Conservation (phyloP, 2,113 vertebrate species). For the Corapipo altera region DNA sequence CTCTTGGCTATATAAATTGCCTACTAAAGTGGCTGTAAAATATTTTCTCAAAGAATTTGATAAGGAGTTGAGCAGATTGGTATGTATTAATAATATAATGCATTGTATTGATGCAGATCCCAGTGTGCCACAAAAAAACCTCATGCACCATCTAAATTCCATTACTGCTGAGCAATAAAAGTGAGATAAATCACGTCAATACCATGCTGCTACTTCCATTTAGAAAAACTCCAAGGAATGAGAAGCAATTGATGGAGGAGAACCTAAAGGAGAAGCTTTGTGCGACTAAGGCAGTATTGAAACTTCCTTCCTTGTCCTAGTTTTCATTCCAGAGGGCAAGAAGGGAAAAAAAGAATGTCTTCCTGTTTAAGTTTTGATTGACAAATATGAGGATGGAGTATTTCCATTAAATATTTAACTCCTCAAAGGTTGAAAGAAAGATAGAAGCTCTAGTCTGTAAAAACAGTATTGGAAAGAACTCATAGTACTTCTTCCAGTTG, state of each 20-base stretch:
- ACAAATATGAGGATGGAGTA: neutral
- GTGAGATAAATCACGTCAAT: constrained; percentile 1
- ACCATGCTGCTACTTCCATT: neutral
- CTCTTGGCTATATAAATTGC: neutral
- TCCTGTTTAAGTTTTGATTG: neutral
- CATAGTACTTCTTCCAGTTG: neutral
- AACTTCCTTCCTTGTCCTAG: neutral
- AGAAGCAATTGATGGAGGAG: neutral
- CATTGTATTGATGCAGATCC: neutral
- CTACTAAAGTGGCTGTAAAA: neutral
- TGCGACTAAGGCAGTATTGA: neutral
- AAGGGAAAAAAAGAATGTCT: neutral
- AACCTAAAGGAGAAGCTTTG: neutral
- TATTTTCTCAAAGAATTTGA: constrained; percentile 2
- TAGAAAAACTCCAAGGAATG: neutral
- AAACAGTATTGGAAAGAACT: neutral
- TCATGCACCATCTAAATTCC: neutral
- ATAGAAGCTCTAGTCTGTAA: neutral
- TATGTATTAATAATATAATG: neutral
- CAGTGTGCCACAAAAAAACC: neutral
- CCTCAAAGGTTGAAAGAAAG: neutral
- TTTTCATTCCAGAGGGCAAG: neutral
- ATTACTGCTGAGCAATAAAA: constrained; percentile 6
- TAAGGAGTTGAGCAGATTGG: neutral
- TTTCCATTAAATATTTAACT: neutral